phyloP scores from a whole-genome alignment of 2,113 vertebrate genomes.

The Vulpes ferrilata region DNA sequence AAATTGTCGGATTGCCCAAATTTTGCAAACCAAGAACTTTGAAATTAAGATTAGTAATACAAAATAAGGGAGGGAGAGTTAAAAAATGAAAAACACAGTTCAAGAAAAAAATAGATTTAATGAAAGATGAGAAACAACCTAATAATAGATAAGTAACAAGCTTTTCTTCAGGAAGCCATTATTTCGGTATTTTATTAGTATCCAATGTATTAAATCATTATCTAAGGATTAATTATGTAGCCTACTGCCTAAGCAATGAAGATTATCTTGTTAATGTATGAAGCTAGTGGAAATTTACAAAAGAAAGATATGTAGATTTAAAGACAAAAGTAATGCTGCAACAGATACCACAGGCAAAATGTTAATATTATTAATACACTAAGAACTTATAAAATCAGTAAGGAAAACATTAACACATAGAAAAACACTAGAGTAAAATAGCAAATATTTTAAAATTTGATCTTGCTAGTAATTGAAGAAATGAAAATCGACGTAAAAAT shows the following conservation, averaged over 20 bases:
- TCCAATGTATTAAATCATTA: conserved; percentile 44
- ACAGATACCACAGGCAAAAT: background rate
- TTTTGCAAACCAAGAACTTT: conserved; percentile 44
- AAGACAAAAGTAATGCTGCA: background rate
- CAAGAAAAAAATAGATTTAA: background rate
- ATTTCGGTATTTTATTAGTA: conserved; percentile 60
- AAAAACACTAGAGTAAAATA: background rate
- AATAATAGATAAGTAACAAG: conserved; percentile 58
- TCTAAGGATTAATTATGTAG: conserved; percentile 62
- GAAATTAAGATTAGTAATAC: conserved; percentile 41
- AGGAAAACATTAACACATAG: conserved; percentile 29
- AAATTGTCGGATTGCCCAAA: conserved; percentile 23
- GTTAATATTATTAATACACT: conserved; percentile 8
- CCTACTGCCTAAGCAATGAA: conserved; percentile 51
- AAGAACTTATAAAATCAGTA: conserved; percentile 43
- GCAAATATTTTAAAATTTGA: conserved; percentile 45
- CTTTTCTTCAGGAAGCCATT: conserved; percentile 64
- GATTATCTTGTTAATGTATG: conserved; percentile 32
- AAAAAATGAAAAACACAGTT: background rate
- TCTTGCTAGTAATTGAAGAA: conserved; percentile 26
- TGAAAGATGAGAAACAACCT: conserved; percentile 23
- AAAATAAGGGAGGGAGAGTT: conserved; percentile 40
- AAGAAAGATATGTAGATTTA: conserved; percentile 55
- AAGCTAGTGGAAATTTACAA: conserved; percentile 66
- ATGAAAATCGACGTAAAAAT: conserved; percentile 39